Conservation (phyloP, 1,140 invertebrate genomes). For the Asbolus verrucosus region DNA sequence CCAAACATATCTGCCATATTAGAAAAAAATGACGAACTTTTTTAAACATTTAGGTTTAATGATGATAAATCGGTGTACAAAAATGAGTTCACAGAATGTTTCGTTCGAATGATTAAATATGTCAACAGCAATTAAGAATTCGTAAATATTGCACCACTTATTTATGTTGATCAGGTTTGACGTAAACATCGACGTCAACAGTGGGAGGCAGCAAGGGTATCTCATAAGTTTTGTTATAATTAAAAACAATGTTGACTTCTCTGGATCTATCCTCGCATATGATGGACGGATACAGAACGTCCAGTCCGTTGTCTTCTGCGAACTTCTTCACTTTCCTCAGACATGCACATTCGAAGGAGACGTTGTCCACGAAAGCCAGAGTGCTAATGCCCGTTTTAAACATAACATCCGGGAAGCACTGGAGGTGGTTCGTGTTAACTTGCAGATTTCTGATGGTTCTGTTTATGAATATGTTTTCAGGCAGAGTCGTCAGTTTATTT, state of each 20-base stretch:
- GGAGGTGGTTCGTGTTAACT: constrained; percentile 48
- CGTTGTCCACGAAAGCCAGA: constrained; percentile 49
- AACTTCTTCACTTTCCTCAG: constrained; percentile 47
- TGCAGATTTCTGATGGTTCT: constrained; percentile 45
- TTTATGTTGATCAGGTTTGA: constrained; percentile 38
- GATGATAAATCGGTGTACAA: background rate
- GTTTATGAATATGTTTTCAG: constrained; percentile 46
- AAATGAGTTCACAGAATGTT: no score
- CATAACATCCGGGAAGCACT: constrained; percentile 49
- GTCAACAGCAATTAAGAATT: background rate
- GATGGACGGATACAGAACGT: constrained; percentile 50
- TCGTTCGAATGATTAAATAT: no score
- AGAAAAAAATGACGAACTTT: no score
- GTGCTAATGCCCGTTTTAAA: constrained; percentile 30
- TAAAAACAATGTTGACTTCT: constrained; percentile 52
- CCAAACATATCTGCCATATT: no score
- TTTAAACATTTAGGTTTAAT: no score
- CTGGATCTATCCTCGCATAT: constrained; percentile 50
- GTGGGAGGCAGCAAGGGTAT: constrained; percentile 46
- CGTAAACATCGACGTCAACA: constrained; percentile 37
- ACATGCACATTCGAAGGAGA: constrained; percentile 47
- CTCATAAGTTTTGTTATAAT: constrained; percentile 49
- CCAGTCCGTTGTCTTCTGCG: constrained; percentile 37
- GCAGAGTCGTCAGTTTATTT: constrained; percentile 46
- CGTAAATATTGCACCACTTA: constrained; percentile 6